These are phyloP conservation scores for Acanthosepion lycidas DNA, from an alignment of 2,888 invertebrate species.

Conservation along the genomic window DNA sequence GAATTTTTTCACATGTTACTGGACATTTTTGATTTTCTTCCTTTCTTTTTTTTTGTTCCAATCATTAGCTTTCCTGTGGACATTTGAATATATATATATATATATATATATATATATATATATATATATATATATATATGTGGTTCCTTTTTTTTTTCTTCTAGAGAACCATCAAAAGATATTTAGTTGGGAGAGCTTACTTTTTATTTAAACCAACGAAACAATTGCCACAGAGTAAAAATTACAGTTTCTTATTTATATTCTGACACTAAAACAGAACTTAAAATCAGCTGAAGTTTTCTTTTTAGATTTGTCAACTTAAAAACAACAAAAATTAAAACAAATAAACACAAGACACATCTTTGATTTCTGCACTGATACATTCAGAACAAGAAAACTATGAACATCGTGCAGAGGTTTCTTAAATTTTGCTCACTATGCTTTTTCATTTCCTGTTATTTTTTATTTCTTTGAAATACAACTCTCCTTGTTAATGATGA, in stretches of 20 bases:
- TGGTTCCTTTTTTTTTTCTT: too few relatives aligned
- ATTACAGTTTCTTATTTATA: neutral
- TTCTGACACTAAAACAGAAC: neutral
- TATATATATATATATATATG: too few relatives aligned
- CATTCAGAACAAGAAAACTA: neutral
- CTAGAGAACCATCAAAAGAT: too few relatives aligned
- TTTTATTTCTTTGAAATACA: neutral
- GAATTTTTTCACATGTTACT: too few relatives aligned
- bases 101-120: too few relatives aligned
- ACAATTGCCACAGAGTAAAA: too few relatives aligned
- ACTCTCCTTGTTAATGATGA: neutral
- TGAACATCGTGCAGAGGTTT: neutral
- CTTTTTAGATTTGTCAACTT: neutral
- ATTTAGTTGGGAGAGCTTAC: too few relatives aligned
- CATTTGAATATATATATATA: too few relatives aligned
- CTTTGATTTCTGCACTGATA: neutral
- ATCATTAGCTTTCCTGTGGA: too few relatives aligned
- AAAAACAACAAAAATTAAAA: neutral
- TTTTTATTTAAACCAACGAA: too few relatives aligned
- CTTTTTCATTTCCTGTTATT: neutral
- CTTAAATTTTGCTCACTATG: neutral
- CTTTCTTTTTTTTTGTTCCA: too few relatives aligned
- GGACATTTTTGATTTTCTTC: too few relatives aligned
- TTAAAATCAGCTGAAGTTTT: neutral
- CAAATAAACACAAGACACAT: neutral